Conservation (phyloP, 1,140 invertebrate genomes). For the Brachionus sp. region DNA sequence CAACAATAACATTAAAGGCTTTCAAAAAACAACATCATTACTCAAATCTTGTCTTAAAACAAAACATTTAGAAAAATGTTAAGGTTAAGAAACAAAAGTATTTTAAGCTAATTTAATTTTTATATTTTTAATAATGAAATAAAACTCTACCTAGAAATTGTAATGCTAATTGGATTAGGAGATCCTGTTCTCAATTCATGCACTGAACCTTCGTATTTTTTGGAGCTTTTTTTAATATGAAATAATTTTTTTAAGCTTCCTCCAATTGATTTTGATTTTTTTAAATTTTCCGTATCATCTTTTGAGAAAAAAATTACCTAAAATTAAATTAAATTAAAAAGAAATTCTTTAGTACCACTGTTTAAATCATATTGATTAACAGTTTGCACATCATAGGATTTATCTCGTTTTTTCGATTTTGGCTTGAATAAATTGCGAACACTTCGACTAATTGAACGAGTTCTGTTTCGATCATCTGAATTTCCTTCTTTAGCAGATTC, state of each 20-base stretch:
- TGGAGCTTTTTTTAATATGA: background rate
- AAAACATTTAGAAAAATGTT: conserved; percentile 4
- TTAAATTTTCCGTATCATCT: conserved; percentile 19
- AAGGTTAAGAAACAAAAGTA: background rate
- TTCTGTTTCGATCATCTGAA: conserved; percentile 5
- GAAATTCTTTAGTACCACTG: background rate
- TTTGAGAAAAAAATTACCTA: background rate
- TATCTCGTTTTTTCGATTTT: conserved; percentile 17
- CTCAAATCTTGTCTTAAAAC: conserved; percentile 5
- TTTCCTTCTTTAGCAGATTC: background rate
- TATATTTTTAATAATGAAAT: background rate
- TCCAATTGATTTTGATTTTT: conserved; percentile 40
- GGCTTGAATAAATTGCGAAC: conserved; percentile 5
- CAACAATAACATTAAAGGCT: background rate
- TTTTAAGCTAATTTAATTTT: background rate
- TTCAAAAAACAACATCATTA: conserved; percentile 38
- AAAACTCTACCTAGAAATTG: conserved; percentile 32
- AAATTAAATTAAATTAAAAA: background rate
- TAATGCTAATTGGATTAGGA: conserved; percentile 4
- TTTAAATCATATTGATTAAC: background rate
- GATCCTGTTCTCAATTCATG: conserved; percentile 36
- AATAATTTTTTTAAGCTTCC: conserved; percentile 40
- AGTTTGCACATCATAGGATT: conserved; percentile 18
- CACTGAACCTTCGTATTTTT: conserved; percentile 37
- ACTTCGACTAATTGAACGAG: conserved; percentile 40